phyloP scores from a whole-genome alignment of 37 sponge, comb jelly and placozoan genomes.

The Theonella swinhoei region DNA sequence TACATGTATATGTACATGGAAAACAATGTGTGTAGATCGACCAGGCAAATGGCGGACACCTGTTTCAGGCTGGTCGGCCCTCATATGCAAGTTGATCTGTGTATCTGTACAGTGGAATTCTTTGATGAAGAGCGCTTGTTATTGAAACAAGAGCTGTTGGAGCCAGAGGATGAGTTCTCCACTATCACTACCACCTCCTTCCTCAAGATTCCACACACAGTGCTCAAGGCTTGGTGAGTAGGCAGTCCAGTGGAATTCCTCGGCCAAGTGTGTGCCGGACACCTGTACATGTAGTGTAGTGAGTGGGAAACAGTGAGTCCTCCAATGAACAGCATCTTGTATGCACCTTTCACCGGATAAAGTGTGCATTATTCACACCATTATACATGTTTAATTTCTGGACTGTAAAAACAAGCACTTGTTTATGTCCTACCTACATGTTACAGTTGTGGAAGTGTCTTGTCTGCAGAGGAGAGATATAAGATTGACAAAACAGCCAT shows the following conservation, averaged over 20 bases:
- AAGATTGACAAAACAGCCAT: conserved; percentile 80
- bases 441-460: conserved; percentile 56
- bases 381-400: too few relatives aligned
- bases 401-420: too few relatives aligned
- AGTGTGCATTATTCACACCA: too few relatives aligned
- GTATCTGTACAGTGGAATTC: conserved; percentile 38
- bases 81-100: background rate
- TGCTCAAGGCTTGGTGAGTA: conserved; percentile 48
- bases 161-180: conserved; percentile 64
- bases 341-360: too few relatives aligned
- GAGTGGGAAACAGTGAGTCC: too few relatives aligned
- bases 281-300: too few relatives aligned
- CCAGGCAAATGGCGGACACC: too few relatives aligned
- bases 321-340: too few relatives aligned
- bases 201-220: conserved; percentile 47
- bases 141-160: conserved; percentile 61
- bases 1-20: too few relatives aligned
- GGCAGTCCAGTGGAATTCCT: background rate
- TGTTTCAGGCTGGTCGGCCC: too few relatives aligned
- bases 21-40: background rate
- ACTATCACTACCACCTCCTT: conserved; percentile 29
- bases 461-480: conserved; percentile 68
- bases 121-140: conserved; percentile 36
- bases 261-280: too few relatives aligned
- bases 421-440: too few relatives aligned